Percentiles rank a stretch among this genome's conserved stretches.
Conservation (phyloP, 64 coral and sea anemone species). For the Actinia tenebrosa region DNA sequence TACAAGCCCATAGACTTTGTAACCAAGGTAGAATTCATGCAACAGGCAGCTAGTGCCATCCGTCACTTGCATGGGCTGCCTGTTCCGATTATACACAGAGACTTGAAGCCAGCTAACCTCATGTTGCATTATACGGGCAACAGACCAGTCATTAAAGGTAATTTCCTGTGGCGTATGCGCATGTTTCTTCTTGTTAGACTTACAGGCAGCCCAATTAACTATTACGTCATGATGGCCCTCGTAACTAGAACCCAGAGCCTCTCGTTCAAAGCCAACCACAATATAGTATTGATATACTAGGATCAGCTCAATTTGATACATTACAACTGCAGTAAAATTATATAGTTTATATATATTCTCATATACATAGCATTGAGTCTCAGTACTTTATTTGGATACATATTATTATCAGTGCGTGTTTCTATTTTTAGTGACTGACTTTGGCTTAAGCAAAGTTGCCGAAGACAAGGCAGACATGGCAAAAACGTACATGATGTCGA, state of each 20-base stretch:
- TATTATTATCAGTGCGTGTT: neutral
- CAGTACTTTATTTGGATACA: no score
- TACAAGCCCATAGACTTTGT: neutral
- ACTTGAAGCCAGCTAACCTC: slow-evolving; percentile 2
- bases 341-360: neutral
- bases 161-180: neutral
- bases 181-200: neutral
- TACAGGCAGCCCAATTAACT: neutral
- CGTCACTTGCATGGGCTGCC: neutral
- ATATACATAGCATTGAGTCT: no score
- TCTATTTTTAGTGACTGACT: neutral
- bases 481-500: neutral
- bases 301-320: no score
- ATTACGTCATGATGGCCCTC: neutral
- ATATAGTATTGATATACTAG: neutral
- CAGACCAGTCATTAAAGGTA: neutral
- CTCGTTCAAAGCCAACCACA: no score
- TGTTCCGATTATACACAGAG: neutral
- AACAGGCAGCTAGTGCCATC: slow-evolving; percentile 2
- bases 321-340: neutral
- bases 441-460: neutral
- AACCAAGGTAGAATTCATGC: neutral
- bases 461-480: neutral
- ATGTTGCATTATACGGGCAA: neutral
- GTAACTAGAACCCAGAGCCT: no score